These are phyloP conservation scores for Lophotriccus pileatus DNA, from an alignment of 2,797 vertebrate species.

Conservation along the genomic window DNA sequence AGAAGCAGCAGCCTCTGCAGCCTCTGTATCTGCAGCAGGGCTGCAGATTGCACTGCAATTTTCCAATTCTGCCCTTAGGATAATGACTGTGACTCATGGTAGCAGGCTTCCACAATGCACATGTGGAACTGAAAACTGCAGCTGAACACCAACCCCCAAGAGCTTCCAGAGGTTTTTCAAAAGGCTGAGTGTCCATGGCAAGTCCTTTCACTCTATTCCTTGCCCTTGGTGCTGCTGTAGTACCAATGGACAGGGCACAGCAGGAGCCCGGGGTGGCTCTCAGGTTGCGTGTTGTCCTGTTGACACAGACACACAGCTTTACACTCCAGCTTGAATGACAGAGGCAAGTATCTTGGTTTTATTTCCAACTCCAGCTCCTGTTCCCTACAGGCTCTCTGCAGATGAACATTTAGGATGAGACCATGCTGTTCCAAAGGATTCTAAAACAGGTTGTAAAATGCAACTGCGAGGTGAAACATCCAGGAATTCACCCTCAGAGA, in stretches of 20 bases:
- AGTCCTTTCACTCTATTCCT: background rate
- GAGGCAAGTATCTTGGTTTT: background rate
- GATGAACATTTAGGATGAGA: background rate
- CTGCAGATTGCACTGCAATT: background rate
- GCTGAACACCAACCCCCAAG: background rate
- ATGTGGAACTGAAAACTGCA: background rate
- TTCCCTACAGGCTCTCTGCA: background rate
- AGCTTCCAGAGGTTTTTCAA: background rate
- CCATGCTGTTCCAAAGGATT: background rate
- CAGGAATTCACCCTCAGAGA: background rate
- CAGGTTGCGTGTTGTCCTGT: accelerated
- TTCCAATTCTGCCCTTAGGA: background rate
- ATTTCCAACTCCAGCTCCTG: background rate
- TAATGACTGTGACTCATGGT: background rate
- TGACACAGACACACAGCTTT: background rate
- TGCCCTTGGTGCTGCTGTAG: background rate
- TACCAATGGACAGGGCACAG: background rate
- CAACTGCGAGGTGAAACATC: background rate
- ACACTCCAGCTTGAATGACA: background rate
- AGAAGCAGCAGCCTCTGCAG: background rate
- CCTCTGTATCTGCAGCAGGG: background rate
- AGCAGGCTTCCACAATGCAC: background rate
- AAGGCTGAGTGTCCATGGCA: accelerated
- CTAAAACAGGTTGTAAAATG: background rate
- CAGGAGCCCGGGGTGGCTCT: background rate